Evolutionary conservation across 2,888 invertebrate genomes (phyloP), one percentile per base, ranked within the genome.

Genomic region (Watsonalla cultraria): DNA sequence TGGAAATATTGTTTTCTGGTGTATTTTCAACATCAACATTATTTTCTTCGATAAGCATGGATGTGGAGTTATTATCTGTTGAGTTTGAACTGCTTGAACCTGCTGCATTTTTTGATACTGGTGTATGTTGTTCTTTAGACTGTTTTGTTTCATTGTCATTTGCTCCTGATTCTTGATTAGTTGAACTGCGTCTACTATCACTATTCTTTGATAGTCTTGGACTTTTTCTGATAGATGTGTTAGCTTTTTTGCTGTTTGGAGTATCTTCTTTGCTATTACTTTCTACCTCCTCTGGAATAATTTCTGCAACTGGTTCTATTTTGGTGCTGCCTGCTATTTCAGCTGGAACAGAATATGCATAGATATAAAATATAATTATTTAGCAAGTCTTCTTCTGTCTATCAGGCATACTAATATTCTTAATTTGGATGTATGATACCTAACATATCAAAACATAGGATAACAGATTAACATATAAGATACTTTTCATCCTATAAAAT

Each of bases 251-350:
- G 54, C 35, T 65, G 55, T 54, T 56, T 49, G 62, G 46, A 45
- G 42, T 52, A 57, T 62, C 54, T 64, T 72, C 55, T 68, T 67
- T 5, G 55, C 55, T 42, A 52, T 54, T 60, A 46, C 47, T 62
- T 64, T 84, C 82, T 52, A 74, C 60, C 71, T 86, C 85, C 65
- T 87, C 86, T 50, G 60, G 51, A 50, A 86, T 86, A 2, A 74
- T 56, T 66, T 79, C 77, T 45, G 67, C 66, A 14, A 70, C 66
- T 54, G 58, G 54, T 47, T 56, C 55, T 48, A 68, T 62, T 56
- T 74, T 74, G 52, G 61, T 70, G 45, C 52, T 54, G 47, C 62
- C 53, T 52, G 59, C 64, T 46, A 54, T 52, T 48, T 80, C 78
- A 61, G 54, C 74, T 80, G 71, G 48, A 76, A 77, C 45, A 42